phyloP scores from a whole-genome alignment of 2,888 invertebrate genomes.

The Callosobruchus maculatus region DNA sequence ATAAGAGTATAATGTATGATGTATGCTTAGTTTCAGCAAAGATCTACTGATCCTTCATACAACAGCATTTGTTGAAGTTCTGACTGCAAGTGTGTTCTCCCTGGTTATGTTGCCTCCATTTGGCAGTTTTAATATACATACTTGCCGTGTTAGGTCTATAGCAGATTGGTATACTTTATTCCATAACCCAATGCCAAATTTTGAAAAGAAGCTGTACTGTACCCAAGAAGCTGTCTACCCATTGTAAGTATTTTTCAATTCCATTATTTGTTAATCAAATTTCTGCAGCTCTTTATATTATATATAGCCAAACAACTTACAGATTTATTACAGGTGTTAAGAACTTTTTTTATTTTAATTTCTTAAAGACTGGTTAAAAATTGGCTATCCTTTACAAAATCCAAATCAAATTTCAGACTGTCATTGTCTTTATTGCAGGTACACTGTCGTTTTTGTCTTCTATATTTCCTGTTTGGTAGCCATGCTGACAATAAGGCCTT shows the following conservation, averaged over 20 bases:
- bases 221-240: constrained; percentile 98
- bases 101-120: constrained; percentile 78
- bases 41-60: constrained; percentile 73
- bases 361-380: no score
- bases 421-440: constrained; percentile 57
- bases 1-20: constrained; percentile 37
- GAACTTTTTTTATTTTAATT: no score
- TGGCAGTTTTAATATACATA: constrained; percentile 70
- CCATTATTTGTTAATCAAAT: no score
- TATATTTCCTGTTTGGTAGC: constrained; percentile 78
- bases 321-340: no score
- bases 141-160: constrained; percentile 75
- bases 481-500: constrained; percentile 76
- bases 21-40: constrained; percentile 60
- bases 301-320: no score
- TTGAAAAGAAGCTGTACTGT: constrained; percentile 83
- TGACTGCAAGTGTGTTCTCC: constrained; percentile 70
- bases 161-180: constrained; percentile 97
- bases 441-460: constrained; percentile 88
- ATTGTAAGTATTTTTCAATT: no score
- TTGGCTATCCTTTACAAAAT: no score
- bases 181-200: constrained; percentile 91
- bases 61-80: constrained; percentile 80
- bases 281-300: no score
- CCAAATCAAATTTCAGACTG: no score